Conservation (phyloP, 2,797 vertebrate species). For the Melanotaenia nigrans region DNA sequence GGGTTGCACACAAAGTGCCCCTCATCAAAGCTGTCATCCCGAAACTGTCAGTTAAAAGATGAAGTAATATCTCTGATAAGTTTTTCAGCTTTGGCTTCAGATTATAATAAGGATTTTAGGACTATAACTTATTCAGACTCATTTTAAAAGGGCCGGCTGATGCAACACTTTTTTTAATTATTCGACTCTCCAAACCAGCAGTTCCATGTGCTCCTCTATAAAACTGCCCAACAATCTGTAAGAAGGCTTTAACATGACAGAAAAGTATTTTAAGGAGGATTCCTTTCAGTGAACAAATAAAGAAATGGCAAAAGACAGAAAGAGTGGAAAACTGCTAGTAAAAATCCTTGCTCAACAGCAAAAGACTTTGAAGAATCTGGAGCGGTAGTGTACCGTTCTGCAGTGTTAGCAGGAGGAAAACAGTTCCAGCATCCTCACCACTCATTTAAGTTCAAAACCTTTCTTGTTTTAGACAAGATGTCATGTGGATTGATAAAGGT, state of each 20-base stretch:
- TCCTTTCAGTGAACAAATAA: background rate
- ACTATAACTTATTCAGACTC: background rate
- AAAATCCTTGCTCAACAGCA: background rate
- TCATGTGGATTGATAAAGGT: background rate
- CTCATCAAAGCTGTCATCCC: background rate
- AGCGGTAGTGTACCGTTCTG: background rate
- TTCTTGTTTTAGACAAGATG: background rate
- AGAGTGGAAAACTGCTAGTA: background rate
- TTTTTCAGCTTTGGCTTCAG: background rate
- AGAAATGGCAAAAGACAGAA: background rate
- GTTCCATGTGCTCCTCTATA: background rate
- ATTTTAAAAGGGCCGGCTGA: conserved; percentile 13
- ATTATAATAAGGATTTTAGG: conserved; percentile 3
- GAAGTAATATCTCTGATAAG: background rate
- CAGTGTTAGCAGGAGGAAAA: background rate
- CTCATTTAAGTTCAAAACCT: background rate
- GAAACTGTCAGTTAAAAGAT: background rate
- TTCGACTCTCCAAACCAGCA: background rate
- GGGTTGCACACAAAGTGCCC: no score
- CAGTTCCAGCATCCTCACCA: no score
- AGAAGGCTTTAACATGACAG: background rate
- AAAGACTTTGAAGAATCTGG: background rate
- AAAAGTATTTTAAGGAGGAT: background rate
- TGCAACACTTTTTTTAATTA: conserved; percentile 12
- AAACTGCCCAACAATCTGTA: background rate